Percentiles rank a stretch among this genome's conserved stretches.
Evolutionary conservation across 1,140 invertebrate genomes (phyloP).

Genomic region (Bathynomus jamesi): DNA sequence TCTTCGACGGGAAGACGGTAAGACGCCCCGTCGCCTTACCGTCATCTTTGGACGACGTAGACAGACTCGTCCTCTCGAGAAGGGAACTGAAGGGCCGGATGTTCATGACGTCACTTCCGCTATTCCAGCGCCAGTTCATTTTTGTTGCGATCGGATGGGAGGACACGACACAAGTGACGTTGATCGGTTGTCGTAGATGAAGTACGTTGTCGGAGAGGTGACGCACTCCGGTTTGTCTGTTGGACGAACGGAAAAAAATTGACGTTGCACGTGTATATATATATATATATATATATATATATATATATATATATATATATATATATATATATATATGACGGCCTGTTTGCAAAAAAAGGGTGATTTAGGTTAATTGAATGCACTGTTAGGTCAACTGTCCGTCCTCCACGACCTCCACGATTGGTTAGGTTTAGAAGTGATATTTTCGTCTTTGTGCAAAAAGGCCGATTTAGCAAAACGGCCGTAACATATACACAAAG

Average conservation of each 20-base stretch:
- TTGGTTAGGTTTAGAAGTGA: no score
- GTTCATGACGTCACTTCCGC: conserved; percentile 18
- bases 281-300: not conserved
- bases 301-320: not conserved
- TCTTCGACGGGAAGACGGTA: conserved; percentile 12
- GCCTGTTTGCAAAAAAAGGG: no score
- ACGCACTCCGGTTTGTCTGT: conserved; percentile 15
- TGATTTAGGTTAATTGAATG: no score
- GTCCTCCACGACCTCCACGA: no score
- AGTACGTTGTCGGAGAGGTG: conserved; percentile 11
- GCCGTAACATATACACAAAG: no score
- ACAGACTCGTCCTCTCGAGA: conserved; percentile 1
- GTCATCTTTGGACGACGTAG: conserved; percentile 4
- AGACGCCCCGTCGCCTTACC: not conserved
- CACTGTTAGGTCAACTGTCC: no score
- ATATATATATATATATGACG: not conserved
- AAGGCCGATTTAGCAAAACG: no score
- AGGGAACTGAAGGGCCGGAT: conserved; percentile 8
- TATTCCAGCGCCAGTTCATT: conserved; percentile 20
- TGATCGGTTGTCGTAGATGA: conserved; percentile 18
- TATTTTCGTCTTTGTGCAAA: no score
- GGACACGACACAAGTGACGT: conserved; percentile 9
- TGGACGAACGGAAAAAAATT: not conserved
- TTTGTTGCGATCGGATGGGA: conserved; percentile 12
- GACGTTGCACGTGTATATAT: not conserved